Conservation (phyloP, 2,888 invertebrate genomes). For the Philopedon plagiatum region DNA sequence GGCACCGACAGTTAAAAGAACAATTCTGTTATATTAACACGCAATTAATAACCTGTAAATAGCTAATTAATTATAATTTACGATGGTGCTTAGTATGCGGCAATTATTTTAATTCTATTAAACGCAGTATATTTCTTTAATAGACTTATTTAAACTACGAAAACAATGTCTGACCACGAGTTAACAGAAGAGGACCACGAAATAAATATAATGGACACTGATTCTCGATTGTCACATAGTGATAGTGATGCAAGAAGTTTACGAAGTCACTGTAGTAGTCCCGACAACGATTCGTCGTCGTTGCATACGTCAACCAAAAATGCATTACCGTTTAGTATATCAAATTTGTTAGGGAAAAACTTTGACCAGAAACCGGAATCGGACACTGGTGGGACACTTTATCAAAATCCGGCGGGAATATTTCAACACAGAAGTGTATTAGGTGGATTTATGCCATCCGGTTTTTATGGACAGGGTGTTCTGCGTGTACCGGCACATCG, state of each 20-base stretch:
- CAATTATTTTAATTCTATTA: slow-evolving; percentile 6
- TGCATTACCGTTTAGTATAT: slow-evolving; percentile 85
- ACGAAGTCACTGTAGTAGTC: slow-evolving; percentile 66
- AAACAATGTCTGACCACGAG: slow-evolving; percentile 66
- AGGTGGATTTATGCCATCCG: slow-evolving; percentile 66
- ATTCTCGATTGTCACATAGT: slow-evolving; percentile 75
- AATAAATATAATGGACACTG: slow-evolving; percentile 78
- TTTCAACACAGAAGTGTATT: slow-evolving; percentile 62
- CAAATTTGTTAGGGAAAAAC: slow-evolving; percentile 71
- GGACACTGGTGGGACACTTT: slow-evolving; percentile 54
- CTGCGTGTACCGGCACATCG: slow-evolving; percentile 88
- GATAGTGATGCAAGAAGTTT: slow-evolving; percentile 74
- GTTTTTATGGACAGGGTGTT: slow-evolving; percentile 78
- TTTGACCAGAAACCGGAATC: slow-evolving; percentile 69
- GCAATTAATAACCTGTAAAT: slow-evolving; percentile 12
- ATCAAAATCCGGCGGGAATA: slow-evolving; percentile 61
- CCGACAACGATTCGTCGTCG: slow-evolving; percentile 70
- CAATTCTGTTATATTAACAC: slow-evolving; percentile 5
- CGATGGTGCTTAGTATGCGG: neutral
- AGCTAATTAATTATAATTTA: slow-evolving; percentile 2
- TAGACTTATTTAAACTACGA: neutral
- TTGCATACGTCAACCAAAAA: slow-evolving; percentile 70
- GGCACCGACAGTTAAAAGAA: slow-evolving; percentile 12
- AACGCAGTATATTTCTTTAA: neutral
- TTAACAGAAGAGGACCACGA: slow-evolving; percentile 74